Percentiles rank a stretch among this genome's conserved stretches.
phyloP scores from a whole-genome alignment of 2,888 invertebrate species.

The Trichopria drosophilae region DNA sequence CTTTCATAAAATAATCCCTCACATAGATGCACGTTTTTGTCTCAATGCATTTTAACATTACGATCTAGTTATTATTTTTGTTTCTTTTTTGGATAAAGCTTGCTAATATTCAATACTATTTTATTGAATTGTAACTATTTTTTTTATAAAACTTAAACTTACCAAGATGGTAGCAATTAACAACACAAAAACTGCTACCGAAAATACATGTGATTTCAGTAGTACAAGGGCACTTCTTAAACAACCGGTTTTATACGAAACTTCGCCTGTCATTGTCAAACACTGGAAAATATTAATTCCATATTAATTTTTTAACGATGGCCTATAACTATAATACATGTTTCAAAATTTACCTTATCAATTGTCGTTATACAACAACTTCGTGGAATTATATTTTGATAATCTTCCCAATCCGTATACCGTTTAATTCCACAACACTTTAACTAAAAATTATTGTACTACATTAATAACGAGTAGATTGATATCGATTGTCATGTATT shows the following conservation, averaged over 20 bases:
- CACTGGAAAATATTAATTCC: conserved; percentile 39
- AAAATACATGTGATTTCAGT: conserved; percentile 43
- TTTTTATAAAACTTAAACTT: conserved; percentile 22
- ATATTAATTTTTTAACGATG: background rate
- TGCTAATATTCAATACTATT: background rate
- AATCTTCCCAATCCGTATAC: conserved; percentile 41
- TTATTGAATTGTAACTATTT: background rate
- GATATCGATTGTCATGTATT: too few relatives aligned
- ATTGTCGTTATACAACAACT: conserved; percentile 44
- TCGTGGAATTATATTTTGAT: conserved; percentile 40
- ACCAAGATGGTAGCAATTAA: conserved; percentile 39
- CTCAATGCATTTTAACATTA: too few relatives aligned
- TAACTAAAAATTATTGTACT: too few relatives aligned
- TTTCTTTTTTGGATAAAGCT: background rate
- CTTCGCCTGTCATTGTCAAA: conserved; percentile 38
- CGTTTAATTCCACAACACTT: conserved; percentile 48
- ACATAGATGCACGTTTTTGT: too few relatives aligned
- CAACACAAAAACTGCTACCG: conserved; percentile 39
- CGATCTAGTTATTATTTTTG: too few relatives aligned
- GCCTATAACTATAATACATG: too few relatives aligned
- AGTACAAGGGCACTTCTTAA: conserved; percentile 39
- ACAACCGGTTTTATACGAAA: conserved; percentile 44
- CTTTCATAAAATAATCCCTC: too few relatives aligned
- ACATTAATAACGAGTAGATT: too few relatives aligned
- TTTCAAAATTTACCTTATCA: conserved; percentile 43